Conservation (phyloP, 2,888 invertebrate species). For the Gnatocerus cornutus region DNA sequence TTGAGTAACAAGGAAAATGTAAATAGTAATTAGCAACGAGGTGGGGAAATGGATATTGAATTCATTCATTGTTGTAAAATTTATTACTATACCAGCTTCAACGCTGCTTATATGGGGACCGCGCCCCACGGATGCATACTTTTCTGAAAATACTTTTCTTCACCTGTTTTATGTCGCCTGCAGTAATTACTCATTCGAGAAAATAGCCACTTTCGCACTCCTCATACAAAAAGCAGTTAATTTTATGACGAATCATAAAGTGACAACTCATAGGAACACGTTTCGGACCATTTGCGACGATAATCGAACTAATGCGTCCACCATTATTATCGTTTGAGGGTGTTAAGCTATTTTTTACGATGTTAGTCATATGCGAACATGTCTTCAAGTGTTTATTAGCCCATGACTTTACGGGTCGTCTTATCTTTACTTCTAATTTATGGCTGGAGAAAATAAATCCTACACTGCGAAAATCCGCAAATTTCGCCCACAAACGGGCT, state of each 20-base stretch:
- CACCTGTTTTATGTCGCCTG: too few species aligned
- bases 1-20: slow-evolving; percentile 33
- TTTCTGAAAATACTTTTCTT: too few species aligned
- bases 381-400: slow-evolving; percentile 23
- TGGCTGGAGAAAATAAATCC: not conserved
- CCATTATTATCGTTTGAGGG: slow-evolving; percentile 29
- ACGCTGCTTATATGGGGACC: too few species aligned
- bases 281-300: slow-evolving; percentile 24
- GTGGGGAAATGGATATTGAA: not conserved
- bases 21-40: slow-evolving; percentile 26
- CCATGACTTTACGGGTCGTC: slow-evolving; percentile 16
- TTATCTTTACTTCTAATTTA: slow-evolving; percentile 27
- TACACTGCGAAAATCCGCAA: too few species aligned
- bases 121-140: too few species aligned
- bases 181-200: too few species aligned
- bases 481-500: too few species aligned
- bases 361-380: not conserved
- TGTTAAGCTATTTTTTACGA: slow-evolving; percentile 18
- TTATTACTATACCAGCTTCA: too few species aligned
- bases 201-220: not conserved
- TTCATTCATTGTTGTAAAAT: not conserved
- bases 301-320: slow-evolving; percentile 28
- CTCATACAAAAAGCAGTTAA: not conserved
- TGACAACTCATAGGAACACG: slow-evolving; percentile 33
- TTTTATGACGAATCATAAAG: slow-evolving; percentile 30